Evolutionary conservation across 2,888 invertebrate genomes (phyloP).

Genomic region (Liodrosophila aerea): DNA sequence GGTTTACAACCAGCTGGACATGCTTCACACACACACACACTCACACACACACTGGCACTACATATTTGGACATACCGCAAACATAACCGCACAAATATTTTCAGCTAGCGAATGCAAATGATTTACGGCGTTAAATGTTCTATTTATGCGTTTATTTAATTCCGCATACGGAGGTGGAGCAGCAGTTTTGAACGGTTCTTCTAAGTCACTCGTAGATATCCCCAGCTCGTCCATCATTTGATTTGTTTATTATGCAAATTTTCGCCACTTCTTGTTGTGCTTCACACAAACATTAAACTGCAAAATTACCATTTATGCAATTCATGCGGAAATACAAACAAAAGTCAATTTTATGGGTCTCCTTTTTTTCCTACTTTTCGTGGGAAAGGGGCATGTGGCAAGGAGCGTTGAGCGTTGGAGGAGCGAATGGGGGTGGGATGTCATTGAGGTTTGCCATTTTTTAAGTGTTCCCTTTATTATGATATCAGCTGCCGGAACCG

Average conservation of each 20-base stretch:
- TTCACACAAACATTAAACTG: slow-evolving; percentile 71
- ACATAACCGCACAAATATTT: slow-evolving; percentile 59
- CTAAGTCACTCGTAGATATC: slow-evolving; percentile 56
- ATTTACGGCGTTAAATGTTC: slow-evolving; percentile 74
- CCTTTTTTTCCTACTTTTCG: slow-evolving; percentile 31
- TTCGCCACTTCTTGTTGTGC: slow-evolving; percentile 21
- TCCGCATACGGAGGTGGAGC: slow-evolving; percentile 38
- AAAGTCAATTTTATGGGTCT: slow-evolving; percentile 73
- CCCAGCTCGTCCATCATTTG: slow-evolving; percentile 49
- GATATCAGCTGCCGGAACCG: slow-evolving; percentile 68
- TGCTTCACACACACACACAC: background rate
- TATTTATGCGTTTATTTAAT: slow-evolving; percentile 76
- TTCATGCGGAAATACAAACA: slow-evolving; percentile 79
- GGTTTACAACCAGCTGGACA: slow-evolving; percentile 16
- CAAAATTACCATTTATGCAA: slow-evolving; percentile 79
- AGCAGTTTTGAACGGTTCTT: slow-evolving; percentile 33
- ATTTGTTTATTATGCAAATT: slow-evolving; percentile 78
- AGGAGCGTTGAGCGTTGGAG: background rate
- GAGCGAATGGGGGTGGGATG: background rate
- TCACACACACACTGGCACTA: background rate
- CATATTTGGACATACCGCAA: background rate
- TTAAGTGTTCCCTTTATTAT: slow-evolving; percentile 76
- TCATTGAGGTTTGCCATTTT: slow-evolving; percentile 53
- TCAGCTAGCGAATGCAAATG: slow-evolving; percentile 65
- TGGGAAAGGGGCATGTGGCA: slow-evolving; percentile 1